Evolutionary conservation across 1,140 invertebrate species (phyloP), one percentile per base, ranked within the genome.

Genomic region (Phortica variegata): DNA sequence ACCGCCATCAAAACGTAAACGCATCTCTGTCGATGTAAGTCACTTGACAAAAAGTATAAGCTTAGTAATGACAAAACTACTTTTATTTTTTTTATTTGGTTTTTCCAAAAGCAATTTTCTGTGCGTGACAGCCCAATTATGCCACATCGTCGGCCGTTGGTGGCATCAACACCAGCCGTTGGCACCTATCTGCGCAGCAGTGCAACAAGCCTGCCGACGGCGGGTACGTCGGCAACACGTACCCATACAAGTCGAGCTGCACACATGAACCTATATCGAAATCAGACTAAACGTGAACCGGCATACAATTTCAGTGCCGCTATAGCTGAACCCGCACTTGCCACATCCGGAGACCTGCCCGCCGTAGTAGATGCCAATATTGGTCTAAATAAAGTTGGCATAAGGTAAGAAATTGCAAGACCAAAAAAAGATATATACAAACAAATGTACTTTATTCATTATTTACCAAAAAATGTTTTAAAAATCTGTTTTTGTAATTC

Each of bases 311-410:
- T 71, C 40, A 43, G 45, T 32, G 43, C 31, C 13, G 9, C 19
- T 13, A 43, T 26, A 26, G 62, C 48, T 37, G 63, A 66, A 40
- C 46, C 61, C 2, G 61, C 58, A 13, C 54, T 65, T 20, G 61
- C 61, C 17, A 65, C 48, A n/a, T 66, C 58, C 36, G 61, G 61
- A 15, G 63, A 66, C 48, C 36, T 63, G 39, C 62, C 62, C 5
- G 54, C 6, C 6, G 18, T 6, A 40, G 9, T 17, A 40, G 38
- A 40, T 6, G 13, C 38, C 6, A 23, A 16, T 13, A 17, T 16
- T 3, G 16, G 7, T n/a, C n/a, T n/a, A n/a, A n/a, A n/a, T 17
- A 6, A 23, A 3, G 6, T 15, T 40, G 10, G 13, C 18, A 6
- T 60, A n/a, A 62, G 56, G 62, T 66, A 12, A 43, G 54, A 31